Percentiles rank a stretch among this genome's conserved stretches.
These are phyloP conservation scores for Drosophila affinis DNA, from an alignment of 2,888 invertebrate species.

Conservation along the genomic window DNA sequence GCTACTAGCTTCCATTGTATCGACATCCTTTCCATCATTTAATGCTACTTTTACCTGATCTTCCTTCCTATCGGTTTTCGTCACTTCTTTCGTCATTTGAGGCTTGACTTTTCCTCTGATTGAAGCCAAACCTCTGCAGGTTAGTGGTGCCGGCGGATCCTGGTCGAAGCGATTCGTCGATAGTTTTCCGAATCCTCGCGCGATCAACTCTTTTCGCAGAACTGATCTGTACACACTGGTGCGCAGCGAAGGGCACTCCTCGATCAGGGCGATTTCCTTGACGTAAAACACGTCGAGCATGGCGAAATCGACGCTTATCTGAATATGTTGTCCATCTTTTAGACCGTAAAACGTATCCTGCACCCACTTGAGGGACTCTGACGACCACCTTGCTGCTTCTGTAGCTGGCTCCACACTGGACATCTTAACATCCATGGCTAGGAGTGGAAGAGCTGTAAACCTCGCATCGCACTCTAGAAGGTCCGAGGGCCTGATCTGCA, in stretches of 20 bases:
- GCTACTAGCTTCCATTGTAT: not conserved
- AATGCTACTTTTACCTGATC: not conserved
- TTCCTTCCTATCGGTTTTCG: not conserved
- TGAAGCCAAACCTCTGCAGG: not conserved
- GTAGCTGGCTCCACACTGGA: constrained; percentile 24
- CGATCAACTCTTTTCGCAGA: constrained; percentile 36
- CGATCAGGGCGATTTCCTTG: constrained; percentile 42
- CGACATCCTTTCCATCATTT: not conserved
- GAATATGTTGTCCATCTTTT: constrained; percentile 31
- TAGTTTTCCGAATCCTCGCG: constrained; percentile 6
- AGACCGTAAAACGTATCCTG: constrained; percentile 18
- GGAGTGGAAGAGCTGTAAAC: constrained; percentile 17
- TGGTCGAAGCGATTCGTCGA: not conserved
- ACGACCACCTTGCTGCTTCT: constrained; percentile 16
- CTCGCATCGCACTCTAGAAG: constrained; percentile 39
- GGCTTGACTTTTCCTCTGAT: not conserved
- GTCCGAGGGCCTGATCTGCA: constrained; percentile 24
- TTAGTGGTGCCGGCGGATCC: not conserved
- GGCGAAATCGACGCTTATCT: constrained; percentile 42
- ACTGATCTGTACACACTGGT: constrained; percentile 24
- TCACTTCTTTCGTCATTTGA: not conserved
- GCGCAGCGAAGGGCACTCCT: constrained; percentile 43
- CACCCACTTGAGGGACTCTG: constrained; percentile 27
- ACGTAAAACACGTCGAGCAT: constrained; percentile 43
- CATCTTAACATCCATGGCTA: constrained; percentile 54